phyloP scores from a whole-genome alignment of 2,113 vertebrate species.

The Hyperoodon ampullatus region DNA sequence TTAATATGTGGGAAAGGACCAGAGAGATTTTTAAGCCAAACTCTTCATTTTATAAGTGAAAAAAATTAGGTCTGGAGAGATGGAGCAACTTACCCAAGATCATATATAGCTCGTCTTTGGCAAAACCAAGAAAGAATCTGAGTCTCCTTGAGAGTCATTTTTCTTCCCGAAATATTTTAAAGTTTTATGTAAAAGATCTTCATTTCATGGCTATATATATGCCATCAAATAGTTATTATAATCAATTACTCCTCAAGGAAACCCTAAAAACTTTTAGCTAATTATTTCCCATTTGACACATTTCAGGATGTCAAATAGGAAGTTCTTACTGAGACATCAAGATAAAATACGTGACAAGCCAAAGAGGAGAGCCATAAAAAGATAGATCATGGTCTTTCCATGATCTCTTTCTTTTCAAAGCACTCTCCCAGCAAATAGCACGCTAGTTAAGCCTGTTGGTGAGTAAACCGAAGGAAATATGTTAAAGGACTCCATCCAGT shows the following conservation, averaged over 20 bases:
- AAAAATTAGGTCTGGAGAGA: not conserved
- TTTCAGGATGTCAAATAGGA: slow-evolving; percentile 71
- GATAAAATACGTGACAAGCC: slow-evolving; percentile 65
- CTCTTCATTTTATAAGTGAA: slow-evolving; percentile 28
- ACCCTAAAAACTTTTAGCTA: slow-evolving; percentile 59
- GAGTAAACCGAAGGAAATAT: not conserved
- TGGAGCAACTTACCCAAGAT: not conserved
- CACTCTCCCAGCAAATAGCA: not conserved
- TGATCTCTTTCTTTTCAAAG: not conserved
- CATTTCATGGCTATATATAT: slow-evolving; percentile 38
- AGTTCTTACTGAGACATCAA: slow-evolving; percentile 44
- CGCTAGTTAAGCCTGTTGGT: not conserved
- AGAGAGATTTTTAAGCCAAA: slow-evolving; percentile 15
- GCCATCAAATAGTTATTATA: slow-evolving; percentile 62
- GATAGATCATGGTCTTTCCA: not conserved
- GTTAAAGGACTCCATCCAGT: not conserved
- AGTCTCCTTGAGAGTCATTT: slow-evolving; percentile 52
- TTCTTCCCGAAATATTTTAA: slow-evolving; percentile 50
- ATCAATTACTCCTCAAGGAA: slow-evolving; percentile 63
- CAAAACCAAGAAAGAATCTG: slow-evolving; percentile 34
- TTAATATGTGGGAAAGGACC: slow-evolving; percentile 6
- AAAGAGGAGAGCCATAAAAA: slow-evolving; percentile 44
- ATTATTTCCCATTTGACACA: slow-evolving; percentile 64
- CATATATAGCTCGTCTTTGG: not conserved
- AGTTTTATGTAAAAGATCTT: slow-evolving; percentile 51